Base-by-base conservation (phyloP, 2,797 vertebrate species). In the Gymnodraco acuticeps region DNA sequence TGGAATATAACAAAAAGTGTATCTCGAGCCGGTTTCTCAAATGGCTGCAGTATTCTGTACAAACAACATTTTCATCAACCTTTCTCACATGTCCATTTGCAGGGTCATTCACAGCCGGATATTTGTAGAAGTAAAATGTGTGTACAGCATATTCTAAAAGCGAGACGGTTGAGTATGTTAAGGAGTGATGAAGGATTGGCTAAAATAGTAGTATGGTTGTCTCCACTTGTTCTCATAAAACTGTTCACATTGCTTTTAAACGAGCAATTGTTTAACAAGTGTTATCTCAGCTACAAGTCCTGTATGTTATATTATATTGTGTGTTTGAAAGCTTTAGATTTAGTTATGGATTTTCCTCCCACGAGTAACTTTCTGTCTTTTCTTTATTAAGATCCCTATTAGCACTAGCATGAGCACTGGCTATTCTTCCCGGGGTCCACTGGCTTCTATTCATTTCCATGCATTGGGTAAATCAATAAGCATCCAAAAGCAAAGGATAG, bases 21-120 rank as follows among this genome's bases (percentile, higher is more conserved):
- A 27, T 27, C 23, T 27, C 23, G 23, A 27, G 23, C 23, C 23
- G 23, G 23, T 27, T 27, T 27, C 23, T 27, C 23, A 27, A 27
- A 27, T 38, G 33, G 33, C 33, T 6, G 8, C 33, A 38, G 33
- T 38, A 38, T 38, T 38, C 2, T 7, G 33, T 9, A 38, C 33
- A 9, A 38, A 38, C 33, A 38, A 38, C 33, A 38, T 38, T 38
- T 38, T 38, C 33, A 38, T 38, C 33, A 9, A 6, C 33, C 33
- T 38, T 38, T 27, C 27, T 27, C 48, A 51, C 27, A n/a, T 2
- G 20, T 52, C 19, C 9, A 82, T 41, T 43, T 60, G 64, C 17
- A 61, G 64, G 68, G 63, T 67, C 48, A 76, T 60, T 68, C 77
- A 59, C 51, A 76, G 53, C 58, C 70, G 41, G 65, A 73, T 46